Conservation (phyloP, 2,888 invertebrate genomes). For the Nebria salina region DNA sequence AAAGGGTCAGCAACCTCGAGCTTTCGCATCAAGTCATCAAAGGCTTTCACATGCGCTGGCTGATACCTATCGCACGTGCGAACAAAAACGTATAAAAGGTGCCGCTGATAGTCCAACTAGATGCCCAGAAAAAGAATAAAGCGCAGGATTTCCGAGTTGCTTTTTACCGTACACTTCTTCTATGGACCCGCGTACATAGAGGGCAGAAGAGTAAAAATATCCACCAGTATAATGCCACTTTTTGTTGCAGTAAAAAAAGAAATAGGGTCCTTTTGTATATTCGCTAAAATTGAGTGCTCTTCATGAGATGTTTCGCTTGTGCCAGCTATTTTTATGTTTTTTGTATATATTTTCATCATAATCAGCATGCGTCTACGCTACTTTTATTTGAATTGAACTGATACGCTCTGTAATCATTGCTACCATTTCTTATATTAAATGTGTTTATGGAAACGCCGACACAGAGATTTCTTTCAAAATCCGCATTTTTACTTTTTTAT, state of each 20-base stretch:
- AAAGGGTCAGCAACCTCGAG: not conserved
- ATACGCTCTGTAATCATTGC: not conserved
- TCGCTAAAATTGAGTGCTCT: not conserved
- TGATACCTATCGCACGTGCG: not conserved
- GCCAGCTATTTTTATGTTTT: too few relatives aligned
- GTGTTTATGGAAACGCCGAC: too few relatives aligned
- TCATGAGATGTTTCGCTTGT: not conserved
- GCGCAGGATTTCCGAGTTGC: not conserved
- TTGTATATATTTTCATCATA: not conserved
- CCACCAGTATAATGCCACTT: not conserved
- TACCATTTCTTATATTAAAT: not conserved
- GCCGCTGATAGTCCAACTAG: too few relatives aligned
- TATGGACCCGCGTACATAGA: not conserved
- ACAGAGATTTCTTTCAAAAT: too few relatives aligned
- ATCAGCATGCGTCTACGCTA: not conserved
- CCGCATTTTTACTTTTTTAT: too few relatives aligned
- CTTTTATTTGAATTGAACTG: not conserved
- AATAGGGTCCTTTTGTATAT: not conserved
- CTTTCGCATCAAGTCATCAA: not conserved
- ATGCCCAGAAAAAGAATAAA: not conserved
- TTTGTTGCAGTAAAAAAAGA: not conserved
- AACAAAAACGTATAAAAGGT: not conserved
- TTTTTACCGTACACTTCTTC: not conserved
- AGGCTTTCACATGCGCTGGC: not conserved
- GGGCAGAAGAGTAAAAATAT: not conserved